These are phyloP conservation scores for Ptychobarbus kaznakovi DNA, from an alignment of 2,797 vertebrate genomes.

Conservation along the genomic window DNA sequence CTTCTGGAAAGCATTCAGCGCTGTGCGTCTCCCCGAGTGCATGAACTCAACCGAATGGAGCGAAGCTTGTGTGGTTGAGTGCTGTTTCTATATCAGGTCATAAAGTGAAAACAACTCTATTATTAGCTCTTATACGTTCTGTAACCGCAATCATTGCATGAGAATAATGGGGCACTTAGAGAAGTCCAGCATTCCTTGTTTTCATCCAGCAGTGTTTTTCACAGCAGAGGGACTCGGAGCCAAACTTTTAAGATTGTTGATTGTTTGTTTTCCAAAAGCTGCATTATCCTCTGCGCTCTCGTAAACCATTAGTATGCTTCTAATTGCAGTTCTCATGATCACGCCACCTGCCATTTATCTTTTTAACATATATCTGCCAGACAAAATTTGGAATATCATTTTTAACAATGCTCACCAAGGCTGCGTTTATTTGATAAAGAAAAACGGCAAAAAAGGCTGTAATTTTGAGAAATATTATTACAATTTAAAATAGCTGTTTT, in stretches of 20 bases:
- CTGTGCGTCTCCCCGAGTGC: neutral
- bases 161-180: slow-evolving; percentile 36
- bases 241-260: slow-evolving; percentile 31
- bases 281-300: neutral
- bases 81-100: slow-evolving; percentile 41
- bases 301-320: neutral
- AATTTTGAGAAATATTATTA: neutral
- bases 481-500: neutral
- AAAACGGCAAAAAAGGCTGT: neutral
- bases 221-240: slow-evolving; percentile 1
- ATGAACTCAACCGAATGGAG: slow-evolving; percentile 8
- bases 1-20: neutral
- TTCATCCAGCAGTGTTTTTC: slow-evolving; percentile 14
- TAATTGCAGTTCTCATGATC: neutral
- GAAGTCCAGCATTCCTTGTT: slow-evolving; percentile 31
- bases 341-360: neutral
- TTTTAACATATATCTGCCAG: neutral
- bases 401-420: neutral
- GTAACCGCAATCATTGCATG: slow-evolving; percentile 41
- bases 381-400: neutral
- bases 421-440: neutral
- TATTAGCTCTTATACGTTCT: slow-evolving; percentile 50
- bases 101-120: slow-evolving; percentile 43
- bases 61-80: slow-evolving; percentile 10
- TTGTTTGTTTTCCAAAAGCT: slow-evolving; percentile 33